phyloP scores from a whole-genome alignment of 2,797 vertebrate species.

The Choloepus didactylus region DNA sequence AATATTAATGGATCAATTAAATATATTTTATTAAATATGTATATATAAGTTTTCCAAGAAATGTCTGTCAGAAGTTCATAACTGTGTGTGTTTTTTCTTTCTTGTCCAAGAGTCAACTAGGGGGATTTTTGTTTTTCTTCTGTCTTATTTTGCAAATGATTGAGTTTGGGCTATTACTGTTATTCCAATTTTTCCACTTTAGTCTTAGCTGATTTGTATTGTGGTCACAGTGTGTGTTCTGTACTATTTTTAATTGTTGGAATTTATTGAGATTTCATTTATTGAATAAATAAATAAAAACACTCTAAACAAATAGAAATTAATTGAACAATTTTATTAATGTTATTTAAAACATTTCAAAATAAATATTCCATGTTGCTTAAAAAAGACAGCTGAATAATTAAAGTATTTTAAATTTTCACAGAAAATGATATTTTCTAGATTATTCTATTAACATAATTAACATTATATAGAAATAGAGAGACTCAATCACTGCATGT shows the following conservation, averaged over 20 bases:
- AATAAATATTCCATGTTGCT: conserved; percentile 2
- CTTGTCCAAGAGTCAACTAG: neutral
- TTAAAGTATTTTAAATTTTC: neutral
- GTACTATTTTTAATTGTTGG: too few species aligned
- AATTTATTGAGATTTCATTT: neutral
- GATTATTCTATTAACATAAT: too few species aligned
- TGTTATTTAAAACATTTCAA: conserved; percentile 4
- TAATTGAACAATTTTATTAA: conserved; percentile 6
- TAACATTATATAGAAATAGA: neutral
- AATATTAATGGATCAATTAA: neutral
- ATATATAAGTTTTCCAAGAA: neutral
- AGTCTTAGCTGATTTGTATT: neutral
- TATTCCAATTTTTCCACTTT: neutral
- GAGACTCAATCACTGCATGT: neutral
- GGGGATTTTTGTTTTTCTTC: neutral
- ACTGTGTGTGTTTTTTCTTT: neutral
- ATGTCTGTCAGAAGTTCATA: neutral
- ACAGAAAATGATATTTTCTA: neutral
- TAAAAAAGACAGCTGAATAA: conserved; percentile 8
- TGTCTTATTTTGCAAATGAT: neutral
- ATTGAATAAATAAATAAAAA: neutral
- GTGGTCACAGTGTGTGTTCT: neutral
- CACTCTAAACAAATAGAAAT: neutral
- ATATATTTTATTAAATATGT: neutral
- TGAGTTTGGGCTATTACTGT: neutral